Percentiles rank a stretch among this genome's conserved stretches.
Evolutionary conservation across 2,113 vertebrate species (phyloP).

Genomic region (Phrynocephalus versicolor): DNA sequence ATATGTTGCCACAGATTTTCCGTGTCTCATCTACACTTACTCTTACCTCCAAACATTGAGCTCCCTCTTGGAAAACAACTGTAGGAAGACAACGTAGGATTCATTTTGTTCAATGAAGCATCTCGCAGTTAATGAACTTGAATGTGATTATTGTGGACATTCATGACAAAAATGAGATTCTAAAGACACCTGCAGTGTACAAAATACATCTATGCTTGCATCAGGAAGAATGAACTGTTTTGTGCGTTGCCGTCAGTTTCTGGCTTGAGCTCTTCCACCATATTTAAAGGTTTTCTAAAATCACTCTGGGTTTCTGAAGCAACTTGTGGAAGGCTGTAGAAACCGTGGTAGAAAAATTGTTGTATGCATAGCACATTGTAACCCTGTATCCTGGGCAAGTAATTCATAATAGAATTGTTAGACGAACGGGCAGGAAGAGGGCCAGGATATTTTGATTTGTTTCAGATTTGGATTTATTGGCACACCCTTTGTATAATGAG

Average conservation of each 20-base stretch:
- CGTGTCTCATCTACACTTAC: slow-evolving; percentile 90
- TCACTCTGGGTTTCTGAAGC: neutral
- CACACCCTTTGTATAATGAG: neutral
- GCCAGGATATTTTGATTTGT: neutral
- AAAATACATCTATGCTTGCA: neutral
- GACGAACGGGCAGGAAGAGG: slow-evolving; percentile 5
- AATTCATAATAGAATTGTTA: slow-evolving; percentile 13
- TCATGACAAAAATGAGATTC: neutral
- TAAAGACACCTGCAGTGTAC: too few species aligned
- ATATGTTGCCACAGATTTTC: slow-evolving; percentile 99
- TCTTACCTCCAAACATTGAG: slow-evolving; percentile 85
- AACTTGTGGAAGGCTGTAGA: neutral
- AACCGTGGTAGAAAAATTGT: neutral
- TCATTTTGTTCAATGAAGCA: neutral
- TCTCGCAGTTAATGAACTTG: neutral
- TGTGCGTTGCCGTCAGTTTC: neutral
- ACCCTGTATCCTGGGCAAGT: neutral
- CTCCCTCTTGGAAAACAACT: neutral
- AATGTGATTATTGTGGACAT: slow-evolving; percentile 5
- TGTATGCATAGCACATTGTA: neutral
- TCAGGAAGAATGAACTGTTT: neutral
- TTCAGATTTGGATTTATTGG: neutral
- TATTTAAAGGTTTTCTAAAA: neutral
- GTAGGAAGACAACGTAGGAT: neutral
- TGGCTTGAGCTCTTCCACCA: neutral